Percentiles rank a stretch among this genome's conserved stretches.
Conservation (phyloP, 2,888 invertebrate genomes). For the Chaetoderma sp. region DNA sequence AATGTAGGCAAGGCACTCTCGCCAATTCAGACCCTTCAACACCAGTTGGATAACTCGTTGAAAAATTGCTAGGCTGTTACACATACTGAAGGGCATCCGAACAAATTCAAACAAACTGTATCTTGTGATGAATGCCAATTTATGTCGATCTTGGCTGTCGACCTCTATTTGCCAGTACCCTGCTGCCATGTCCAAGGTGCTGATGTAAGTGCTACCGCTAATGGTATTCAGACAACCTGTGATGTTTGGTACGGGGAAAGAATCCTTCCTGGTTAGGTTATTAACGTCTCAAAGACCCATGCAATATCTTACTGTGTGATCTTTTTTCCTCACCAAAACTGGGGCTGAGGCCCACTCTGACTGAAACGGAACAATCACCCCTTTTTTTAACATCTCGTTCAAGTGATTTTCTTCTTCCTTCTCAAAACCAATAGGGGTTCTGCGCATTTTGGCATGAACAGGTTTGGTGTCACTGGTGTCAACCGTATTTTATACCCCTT, state of each 20-base stretch:
- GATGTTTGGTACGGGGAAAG: background rate
- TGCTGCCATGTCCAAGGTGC: conserved; percentile 19
- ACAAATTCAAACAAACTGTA: too few relatives aligned
- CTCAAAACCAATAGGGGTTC: too few relatives aligned
- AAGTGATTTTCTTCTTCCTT: too few relatives aligned
- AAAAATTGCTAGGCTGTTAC: too few relatives aligned
- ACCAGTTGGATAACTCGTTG: conserved; percentile 1
- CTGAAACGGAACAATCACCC: background rate
- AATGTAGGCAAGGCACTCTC: too few relatives aligned
- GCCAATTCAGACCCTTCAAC: too few relatives aligned
- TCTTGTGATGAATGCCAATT: conserved; percentile 7
- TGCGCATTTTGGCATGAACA: background rate
- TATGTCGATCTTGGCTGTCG: background rate
- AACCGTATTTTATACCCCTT: background rate
- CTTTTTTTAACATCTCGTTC: background rate
- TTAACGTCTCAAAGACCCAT: too few relatives aligned
- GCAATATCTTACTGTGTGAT: background rate
- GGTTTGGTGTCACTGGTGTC: background rate
- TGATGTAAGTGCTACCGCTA: too few relatives aligned
- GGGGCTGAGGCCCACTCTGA: too few relatives aligned
- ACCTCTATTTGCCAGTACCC: too few relatives aligned
- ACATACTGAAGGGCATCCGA: too few relatives aligned
- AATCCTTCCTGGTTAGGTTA: background rate
- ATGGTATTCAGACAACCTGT: too few relatives aligned
- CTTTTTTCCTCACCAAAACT: background rate